Evolutionary conservation across 2,113 vertebrate species (phyloP), one percentile per base, ranked within the genome.

Genomic region (Andinoacara biseriatus): DNA sequence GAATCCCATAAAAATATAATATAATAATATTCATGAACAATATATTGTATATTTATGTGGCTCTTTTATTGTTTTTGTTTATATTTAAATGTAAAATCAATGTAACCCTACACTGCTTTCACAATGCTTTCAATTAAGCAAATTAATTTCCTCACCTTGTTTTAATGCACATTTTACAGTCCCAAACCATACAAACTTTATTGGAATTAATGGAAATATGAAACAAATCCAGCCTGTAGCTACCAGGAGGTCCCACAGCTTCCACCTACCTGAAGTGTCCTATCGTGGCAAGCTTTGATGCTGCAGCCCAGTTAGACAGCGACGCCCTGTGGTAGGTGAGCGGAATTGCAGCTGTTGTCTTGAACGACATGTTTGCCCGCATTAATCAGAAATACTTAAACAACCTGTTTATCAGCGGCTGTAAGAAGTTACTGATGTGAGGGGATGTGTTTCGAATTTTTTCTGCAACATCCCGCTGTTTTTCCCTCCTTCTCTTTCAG

Each of bases 111-210:
- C n/a, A 7, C 26, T 31, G 33, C 31, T 31, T 31, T 31, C 31
- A 0, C 14, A 17, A 2, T 8, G 29, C 0, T 0, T 26, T 3
- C 24, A 17, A 2, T 17, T 60, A 33, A 10, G 29, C 15, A 60
- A 33, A 33, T 60, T 1, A 20, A 20, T 60, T 20, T 0, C 2
- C 29, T 18, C 29, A 10, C 15, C 26, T 60, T 60, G 2, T 60
- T 5, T 60, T 8, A 29, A 33, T 31, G 26, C 58, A 33, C 29
- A 49, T 49, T 49, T 49, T 49, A 14, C 43, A 31, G 8, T 0
- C 33, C 29, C 58, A 59, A 59, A 26, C 24, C n/a, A 59, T 5
- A 31, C 29, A 24, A 58, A 59, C 58, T 31, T 59, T 31, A 31
- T 8, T 31, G 24, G 26, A 31, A 1, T 18, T 59, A 59, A 59